Base-by-base conservation (phyloP, 2,113 vertebrate species). In the Bujurquina vittata region DNA sequence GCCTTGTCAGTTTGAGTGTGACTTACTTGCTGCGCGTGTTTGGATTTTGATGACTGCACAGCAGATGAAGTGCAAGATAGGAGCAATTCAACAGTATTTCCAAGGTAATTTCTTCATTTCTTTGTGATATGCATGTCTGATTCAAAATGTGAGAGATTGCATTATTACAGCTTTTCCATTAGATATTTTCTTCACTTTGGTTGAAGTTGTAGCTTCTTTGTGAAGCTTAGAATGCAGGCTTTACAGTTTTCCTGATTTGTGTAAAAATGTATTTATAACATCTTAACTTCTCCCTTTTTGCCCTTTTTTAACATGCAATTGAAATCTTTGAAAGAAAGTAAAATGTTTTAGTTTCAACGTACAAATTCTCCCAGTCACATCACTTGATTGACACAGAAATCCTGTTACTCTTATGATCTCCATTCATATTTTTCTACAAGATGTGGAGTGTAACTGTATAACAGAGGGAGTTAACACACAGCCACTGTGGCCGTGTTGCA, bases 31-130 rank as follows among this genome's bases (percentile, higher is more conserved):
- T 10, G 74, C 58, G 61, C 31, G 14, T 81, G 84, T 83, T 84
- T 90, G 87, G 90, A 92, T 93, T 89, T 78, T 75, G 72, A n/a
- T 86, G 81, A 82, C 58, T 87, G 79, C 83, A 73, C 67, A 77
- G 33, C 86, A 80, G 62, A 91, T 81, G 58, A 84, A 88, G 58
- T 12, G 29, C 11, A 43, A 29, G 59, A 87, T 74, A 83, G 88
- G 18, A 3, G 3, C 37, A 84, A 37, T 37, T 1, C 17, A 4
- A 5, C 37, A 81, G 20, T 74, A 35, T 35, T 67, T 75, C 20
- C 31, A 74, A 94, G 92, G 93, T 94, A 91, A 88, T 59, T 75
- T 77, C 22, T 0, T 67, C 4, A 4, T 29, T 69, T 49, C 12
- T 74, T 18, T 20, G 1, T 75, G 15, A 81, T 72, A 67, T 54